These are phyloP conservation scores for Hermatobates lingyangjiaoensis DNA, from an alignment of 1,140 invertebrate species.

Conservation along the genomic window DNA sequence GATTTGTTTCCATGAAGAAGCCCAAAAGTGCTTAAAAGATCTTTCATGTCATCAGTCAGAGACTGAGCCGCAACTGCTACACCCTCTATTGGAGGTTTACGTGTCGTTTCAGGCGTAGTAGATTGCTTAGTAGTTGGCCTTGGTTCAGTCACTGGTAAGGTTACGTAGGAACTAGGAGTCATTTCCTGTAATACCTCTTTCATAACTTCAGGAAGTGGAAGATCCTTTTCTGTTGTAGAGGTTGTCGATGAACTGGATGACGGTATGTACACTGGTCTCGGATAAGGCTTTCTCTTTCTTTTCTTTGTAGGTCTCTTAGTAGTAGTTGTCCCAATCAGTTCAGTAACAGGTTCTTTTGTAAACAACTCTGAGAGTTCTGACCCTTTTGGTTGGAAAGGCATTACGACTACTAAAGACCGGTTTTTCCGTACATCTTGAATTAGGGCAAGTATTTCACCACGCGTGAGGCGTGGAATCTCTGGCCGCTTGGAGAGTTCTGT, in stretches of 20 bases:
- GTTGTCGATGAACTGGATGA: constrained; percentile 7
- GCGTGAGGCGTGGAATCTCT: constrained; percentile 31
- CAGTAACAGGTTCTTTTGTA: constrained; percentile 31
- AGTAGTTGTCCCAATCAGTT: constrained; percentile 22
- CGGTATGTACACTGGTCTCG: constrained; percentile 13
- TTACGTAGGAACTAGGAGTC: not conserved
- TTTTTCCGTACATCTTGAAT: constrained; percentile 21
- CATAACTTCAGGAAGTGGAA: not conserved
- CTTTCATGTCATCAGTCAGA: constrained; percentile 26
- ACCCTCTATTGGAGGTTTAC: constrained; percentile 17
- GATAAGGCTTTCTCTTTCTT: constrained; percentile 4
- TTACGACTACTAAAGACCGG: constrained; percentile 28
- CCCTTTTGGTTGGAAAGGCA: constrained; percentile 30
- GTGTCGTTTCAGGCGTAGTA: not conserved
- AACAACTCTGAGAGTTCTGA: constrained; percentile 27
- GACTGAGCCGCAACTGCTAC: constrained; percentile 22
- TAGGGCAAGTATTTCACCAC: constrained; percentile 35
- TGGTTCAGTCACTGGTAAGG: not conserved
- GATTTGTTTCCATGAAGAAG: constrained; percentile 13
- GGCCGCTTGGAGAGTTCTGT: constrained; percentile 31
- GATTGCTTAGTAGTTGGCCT: not conserved
- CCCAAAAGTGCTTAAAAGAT: constrained; percentile 26
- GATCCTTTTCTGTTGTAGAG: not conserved
- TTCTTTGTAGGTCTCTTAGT: constrained; percentile 6
- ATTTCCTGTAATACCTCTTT: not conserved